Base-by-base conservation (phyloP, 2,888 invertebrate species). In the Dynastes tityus region DNA sequence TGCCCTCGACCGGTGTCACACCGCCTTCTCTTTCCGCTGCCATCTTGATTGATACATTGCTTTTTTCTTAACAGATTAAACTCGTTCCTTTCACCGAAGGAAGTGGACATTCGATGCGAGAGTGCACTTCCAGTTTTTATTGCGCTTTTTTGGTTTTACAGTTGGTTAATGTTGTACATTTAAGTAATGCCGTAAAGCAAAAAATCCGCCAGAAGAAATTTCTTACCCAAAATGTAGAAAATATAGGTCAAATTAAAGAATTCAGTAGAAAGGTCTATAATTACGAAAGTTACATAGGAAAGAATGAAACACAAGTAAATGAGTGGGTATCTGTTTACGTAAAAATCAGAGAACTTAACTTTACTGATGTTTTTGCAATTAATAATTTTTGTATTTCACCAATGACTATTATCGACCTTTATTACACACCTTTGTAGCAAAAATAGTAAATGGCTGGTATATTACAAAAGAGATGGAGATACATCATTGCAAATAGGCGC, bases 1-100 rank as follows among this genome's bases (percentile, higher is more conserved):
- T 84, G 85, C 84, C 84, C 85, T 84, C 83, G 83, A 83, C 84
- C 84, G 82, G 83, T 85, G 85, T 84, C 86, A 85, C 84, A 83
- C 82, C 81, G 84, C 82, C 83, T 83, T 80, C 84, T 85, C 84
- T 84, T 83, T 82, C 80, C 76, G 80, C 84, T 84, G 84, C 84
- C 85, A 85, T 85, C 84, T 84, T 85, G 86, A 86, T 86, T 86
- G 85, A 86, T 86, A 84, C 84, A 84, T 85, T 83, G 84, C 83
- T 82, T 83, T 84, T 83, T 83, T 83, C 82, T 80, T 76, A 79
- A 77, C 77, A 79, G 81, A 81, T 81, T 81, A 81, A 79, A 76
- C 79, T 78, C 77, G 40, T 74, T 73, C 81, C 79, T 79, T 78
- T 78, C 78, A 63, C 76, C 77, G 77, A 53, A 45, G 79, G 64